A percentile compares a stretch with the other conserved stretches of the same genome.
Conservation (phyloP, 2,888 invertebrate species). For the Agrypnus murinus region DNA sequence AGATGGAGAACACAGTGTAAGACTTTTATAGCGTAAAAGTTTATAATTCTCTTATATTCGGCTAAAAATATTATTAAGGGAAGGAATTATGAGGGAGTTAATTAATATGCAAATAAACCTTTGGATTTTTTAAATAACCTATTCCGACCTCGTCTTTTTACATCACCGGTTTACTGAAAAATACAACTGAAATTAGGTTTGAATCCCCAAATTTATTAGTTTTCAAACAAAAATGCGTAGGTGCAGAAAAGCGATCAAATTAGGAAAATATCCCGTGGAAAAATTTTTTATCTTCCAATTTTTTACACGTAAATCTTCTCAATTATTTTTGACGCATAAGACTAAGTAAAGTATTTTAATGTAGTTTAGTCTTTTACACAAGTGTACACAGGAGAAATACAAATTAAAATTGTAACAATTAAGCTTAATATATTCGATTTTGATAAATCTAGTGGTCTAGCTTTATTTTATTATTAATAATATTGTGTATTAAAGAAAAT, state of each 20-base stretch:
- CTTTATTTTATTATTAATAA: no score
- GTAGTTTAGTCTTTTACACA: no score
- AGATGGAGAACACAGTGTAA: conserved; percentile 4
- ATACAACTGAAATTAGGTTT: conserved; percentile 24
- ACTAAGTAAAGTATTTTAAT: no score
- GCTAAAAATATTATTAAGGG: conserved; percentile 20
- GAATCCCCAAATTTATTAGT: conserved; percentile 26
- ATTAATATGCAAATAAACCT: conserved; percentile 30
- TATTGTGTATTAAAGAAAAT: no score
- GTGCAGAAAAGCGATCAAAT: conserved; percentile 10
- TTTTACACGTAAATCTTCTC: neutral
- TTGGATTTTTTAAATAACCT: conserved; percentile 16
- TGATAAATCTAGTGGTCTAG: no score
- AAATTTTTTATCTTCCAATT: conserved; percentile 5
- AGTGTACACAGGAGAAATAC: no score
- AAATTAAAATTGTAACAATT: no score
- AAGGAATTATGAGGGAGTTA: conserved; percentile 25
- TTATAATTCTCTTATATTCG: conserved; percentile 10
- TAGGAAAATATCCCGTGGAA: neutral
- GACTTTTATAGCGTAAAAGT: conserved; percentile 4
- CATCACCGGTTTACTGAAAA: conserved; percentile 25
- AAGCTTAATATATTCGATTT: no score
- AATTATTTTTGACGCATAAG: neutral
- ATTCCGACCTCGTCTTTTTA: conserved; percentile 15
- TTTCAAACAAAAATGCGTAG: conserved; percentile 20